phyloP scores from a whole-genome alignment of 2,797 vertebrate genomes.

The Pipistrellus nathusii region DNA sequence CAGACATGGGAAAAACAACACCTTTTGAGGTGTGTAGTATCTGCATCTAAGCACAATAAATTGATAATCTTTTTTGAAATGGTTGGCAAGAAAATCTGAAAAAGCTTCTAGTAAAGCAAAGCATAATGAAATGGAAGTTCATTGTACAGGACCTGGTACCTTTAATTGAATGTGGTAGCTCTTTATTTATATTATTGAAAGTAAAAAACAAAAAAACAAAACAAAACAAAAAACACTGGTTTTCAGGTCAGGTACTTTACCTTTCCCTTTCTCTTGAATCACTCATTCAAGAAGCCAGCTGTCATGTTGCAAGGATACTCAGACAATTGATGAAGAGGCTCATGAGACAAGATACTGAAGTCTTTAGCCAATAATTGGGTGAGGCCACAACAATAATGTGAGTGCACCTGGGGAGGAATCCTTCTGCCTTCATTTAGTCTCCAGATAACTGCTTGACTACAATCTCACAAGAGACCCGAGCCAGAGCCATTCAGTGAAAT shows the following conservation, averaged over 20 bases:
- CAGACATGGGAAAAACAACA: neutral
- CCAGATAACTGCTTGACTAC: neutral
- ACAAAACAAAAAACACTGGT: neutral
- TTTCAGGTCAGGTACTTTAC: neutral
- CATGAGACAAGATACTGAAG: neutral
- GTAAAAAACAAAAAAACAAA: neutral
- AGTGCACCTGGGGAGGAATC: neutral
- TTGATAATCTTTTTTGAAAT: neutral
- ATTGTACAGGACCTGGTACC: neutral
- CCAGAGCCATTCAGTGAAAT: neutral
- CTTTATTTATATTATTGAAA: neutral
- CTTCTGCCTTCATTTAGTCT: neutral
- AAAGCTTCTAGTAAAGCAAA: neutral
- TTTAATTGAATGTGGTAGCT: neutral
- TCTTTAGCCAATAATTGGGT: neutral
- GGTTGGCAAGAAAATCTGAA: neutral
- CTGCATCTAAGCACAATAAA: neutral
- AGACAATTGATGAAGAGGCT: neutral
- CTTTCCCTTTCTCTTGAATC: neutral
- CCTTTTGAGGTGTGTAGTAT: neutral
- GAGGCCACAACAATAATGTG: neutral
- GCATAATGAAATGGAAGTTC: neutral
- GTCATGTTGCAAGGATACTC: neutral
- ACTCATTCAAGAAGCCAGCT: neutral
- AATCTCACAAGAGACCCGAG: neutral